A percentile compares a stretch with the other conserved stretches of the same genome.
Evolutionary conservation across 2,113 vertebrate species (phyloP).

Genomic region (Origma solitaria): DNA sequence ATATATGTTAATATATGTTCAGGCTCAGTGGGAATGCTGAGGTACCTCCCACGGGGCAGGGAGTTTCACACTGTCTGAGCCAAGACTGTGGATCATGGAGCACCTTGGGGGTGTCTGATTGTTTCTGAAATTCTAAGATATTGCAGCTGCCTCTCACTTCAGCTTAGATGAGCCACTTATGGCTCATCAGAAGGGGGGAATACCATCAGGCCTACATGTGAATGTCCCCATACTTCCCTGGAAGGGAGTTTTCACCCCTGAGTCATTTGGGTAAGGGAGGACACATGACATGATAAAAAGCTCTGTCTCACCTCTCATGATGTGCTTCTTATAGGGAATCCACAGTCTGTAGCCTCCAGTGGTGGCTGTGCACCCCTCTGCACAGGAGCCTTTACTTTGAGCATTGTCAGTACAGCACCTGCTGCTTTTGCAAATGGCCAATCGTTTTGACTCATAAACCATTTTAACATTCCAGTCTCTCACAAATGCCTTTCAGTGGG

Average conservation of each 20-base stretch:
- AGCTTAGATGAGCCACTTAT: background rate
- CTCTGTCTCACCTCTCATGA: background rate
- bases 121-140: background rate
- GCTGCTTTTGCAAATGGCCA: background rate
- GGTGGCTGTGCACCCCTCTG: background rate
- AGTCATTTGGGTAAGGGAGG: background rate
- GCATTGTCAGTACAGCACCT: background rate
- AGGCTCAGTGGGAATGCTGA: rapidly evolving
- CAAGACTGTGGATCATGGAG: background rate
- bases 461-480: background rate
- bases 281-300: background rate
- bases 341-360: background rate
- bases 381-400: background rate
- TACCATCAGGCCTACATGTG: background rate
- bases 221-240: background rate
- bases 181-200: background rate
- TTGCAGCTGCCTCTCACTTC: background rate
- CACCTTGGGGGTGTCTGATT: background rate
- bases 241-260: background rate
- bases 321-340: background rate
- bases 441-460: background rate
- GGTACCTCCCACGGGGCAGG: too few species aligned
- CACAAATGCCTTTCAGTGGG: background rate
- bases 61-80: background rate
- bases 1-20: rapidly evolving